Evolutionary conservation across 2,888 invertebrate genomes (phyloP).

Genomic region (Boloria euphrosyne): DNA sequence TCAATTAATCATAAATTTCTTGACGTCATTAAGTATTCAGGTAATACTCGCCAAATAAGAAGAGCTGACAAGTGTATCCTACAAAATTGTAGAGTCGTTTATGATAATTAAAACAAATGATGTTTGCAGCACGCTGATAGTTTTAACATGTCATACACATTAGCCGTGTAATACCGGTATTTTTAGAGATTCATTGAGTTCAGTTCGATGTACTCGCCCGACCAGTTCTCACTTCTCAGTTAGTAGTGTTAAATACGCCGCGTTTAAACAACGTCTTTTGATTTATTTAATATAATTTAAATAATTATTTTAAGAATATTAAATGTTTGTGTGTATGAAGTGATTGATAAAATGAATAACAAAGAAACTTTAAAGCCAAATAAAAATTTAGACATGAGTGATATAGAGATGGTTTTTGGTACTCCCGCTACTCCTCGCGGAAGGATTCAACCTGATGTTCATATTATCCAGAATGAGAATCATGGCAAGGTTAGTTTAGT

Average conservation of each 20-base stretch:
- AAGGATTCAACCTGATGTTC: conserved; percentile 45
- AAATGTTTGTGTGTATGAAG: conserved; percentile 4
- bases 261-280: conserved; percentile 23
- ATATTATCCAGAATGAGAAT: conserved; percentile 50
- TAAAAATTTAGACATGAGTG: conserved; percentile 51
- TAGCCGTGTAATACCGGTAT: conserved; percentile 43
- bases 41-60: background rate
- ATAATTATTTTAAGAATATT: background rate
- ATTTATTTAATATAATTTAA: background rate
- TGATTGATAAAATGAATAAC: background rate
- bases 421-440: conserved; percentile 49
- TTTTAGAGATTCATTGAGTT: conserved; percentile 56
- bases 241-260: conserved; percentile 24
- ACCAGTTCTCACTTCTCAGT: conserved; percentile 21
- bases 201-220: conserved; percentile 30
- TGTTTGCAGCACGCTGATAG: background rate
- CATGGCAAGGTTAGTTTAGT: conserved; percentile 45
- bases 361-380: conserved; percentile 31
- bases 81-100: conserved; percentile 11
- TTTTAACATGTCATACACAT: conserved; percentile 11
- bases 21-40: background rate
- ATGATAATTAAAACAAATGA: background rate
- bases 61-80: background rate
- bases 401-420: conserved; percentile 66
- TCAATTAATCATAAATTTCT: background rate